A percentile compares a stretch with the other conserved stretches of the same genome.
Conservation (phyloP, 2,113 vertebrate species). For the Aleadryas rufinucha region DNA sequence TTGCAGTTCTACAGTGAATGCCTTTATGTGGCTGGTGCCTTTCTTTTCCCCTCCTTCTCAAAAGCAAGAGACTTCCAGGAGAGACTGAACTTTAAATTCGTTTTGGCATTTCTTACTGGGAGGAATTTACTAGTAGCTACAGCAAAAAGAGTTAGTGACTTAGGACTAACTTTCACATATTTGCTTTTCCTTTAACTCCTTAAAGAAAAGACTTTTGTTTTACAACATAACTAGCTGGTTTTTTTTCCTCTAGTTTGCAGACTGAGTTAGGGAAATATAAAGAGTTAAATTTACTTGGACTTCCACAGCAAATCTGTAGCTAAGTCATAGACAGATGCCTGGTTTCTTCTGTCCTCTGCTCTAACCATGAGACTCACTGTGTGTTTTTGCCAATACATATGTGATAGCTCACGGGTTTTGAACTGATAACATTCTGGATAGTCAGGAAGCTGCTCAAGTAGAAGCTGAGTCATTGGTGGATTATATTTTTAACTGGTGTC, state of each 20-base stretch:
- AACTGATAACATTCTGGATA: background rate
- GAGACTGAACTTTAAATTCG: slow-evolving; percentile 7
- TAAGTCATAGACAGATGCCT: background rate
- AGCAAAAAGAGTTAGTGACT: background rate
- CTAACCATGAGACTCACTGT: background rate
- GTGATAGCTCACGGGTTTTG: background rate
- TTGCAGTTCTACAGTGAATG: slow-evolving; percentile 52
- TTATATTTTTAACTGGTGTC: slow-evolving; percentile 6
- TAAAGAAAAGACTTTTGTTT: background rate
- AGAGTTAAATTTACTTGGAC: background rate
- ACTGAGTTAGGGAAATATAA: background rate
- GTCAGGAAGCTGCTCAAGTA: background rate
- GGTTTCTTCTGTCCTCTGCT: background rate
- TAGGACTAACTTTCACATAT: background rate
- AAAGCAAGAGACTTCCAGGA: slow-evolving; percentile 21
- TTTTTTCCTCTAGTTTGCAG: background rate
- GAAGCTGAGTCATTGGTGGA: background rate
- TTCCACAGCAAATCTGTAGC: background rate
- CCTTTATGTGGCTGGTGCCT: slow-evolving; percentile 39
- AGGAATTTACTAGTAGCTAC: background rate
- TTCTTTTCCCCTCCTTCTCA: slow-evolving; percentile 31
- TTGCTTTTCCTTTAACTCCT: slow-evolving; percentile 3
- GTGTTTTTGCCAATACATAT: background rate
- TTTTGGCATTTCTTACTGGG: background rate
- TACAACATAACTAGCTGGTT: background rate